Conservation (phyloP, 2,888 invertebrate genomes). For the Nipponacmea schrenckii region DNA sequence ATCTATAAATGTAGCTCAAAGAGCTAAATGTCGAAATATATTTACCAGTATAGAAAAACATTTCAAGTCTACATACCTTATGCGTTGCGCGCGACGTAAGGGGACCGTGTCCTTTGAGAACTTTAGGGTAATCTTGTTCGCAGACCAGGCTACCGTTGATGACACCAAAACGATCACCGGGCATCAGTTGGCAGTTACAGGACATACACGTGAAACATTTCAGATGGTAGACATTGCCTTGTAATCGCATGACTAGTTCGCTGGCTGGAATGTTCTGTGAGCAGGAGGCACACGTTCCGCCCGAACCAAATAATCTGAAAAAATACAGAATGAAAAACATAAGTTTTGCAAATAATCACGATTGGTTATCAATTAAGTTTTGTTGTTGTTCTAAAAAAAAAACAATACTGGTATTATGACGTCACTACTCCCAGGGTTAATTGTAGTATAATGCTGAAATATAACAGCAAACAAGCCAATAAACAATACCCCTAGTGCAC, state of each 20-base stretch:
- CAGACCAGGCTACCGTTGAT: slow-evolving; percentile 90
- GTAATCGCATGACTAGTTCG: slow-evolving; percentile 90
- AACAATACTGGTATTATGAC: no score
- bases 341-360: no score
- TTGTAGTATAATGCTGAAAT: no score
- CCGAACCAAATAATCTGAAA: slow-evolving; percentile 88
- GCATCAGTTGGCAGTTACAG: slow-evolving; percentile 87
- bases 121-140: slow-evolving; percentile 95
- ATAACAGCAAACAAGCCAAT: neutral
- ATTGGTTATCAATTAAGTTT: no score
- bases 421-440: no score
- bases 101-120: slow-evolving; percentile 71
- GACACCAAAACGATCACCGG: slow-evolving; percentile 93
- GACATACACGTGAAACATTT: slow-evolving; percentile 96
- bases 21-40: no score
- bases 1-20: no score
- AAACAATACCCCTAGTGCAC: no score
- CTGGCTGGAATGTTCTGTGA: slow-evolving; percentile 91
- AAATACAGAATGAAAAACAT: slow-evolving; percentile 3
- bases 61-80: slow-evolving; percentile 56
- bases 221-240: slow-evolving; percentile 84
- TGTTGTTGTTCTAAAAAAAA: no score
- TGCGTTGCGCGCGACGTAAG: slow-evolving; percentile 49
- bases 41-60: no score
- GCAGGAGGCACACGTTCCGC: slow-evolving; percentile 91